These are phyloP conservation scores for Cylas formicarius DNA, from an alignment of 1,140 invertebrate species.

Conservation along the genomic window DNA sequence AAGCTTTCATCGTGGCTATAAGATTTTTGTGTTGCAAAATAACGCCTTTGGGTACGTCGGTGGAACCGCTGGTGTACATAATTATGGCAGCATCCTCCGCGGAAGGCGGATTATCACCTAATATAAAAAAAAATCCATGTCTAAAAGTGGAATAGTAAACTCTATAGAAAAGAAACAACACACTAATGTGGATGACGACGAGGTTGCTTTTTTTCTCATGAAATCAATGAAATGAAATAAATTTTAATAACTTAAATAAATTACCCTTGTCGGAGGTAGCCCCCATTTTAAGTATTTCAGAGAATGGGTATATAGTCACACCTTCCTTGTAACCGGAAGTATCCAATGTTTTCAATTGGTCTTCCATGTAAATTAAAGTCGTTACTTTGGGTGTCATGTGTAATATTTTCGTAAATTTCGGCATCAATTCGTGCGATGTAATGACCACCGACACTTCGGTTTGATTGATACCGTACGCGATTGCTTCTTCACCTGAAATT, in stretches of 20 bases:
- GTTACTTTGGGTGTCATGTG: conserved; percentile 60
- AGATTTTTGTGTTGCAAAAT: conserved; percentile 85
- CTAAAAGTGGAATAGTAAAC: no score
- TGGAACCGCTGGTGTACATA: conserved; percentile 94
- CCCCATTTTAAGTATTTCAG: conserved; percentile 46
- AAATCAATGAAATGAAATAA: background rate
- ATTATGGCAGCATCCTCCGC: conserved; percentile 79
- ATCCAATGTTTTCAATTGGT: conserved; percentile 65
- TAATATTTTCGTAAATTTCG: conserved; percentile 77
- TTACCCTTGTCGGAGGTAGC: conserved; percentile 33
- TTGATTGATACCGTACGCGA: conserved; percentile 91
- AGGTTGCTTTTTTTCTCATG: background rate
- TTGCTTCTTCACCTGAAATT: conserved; percentile 94
- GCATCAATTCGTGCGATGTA: conserved; percentile 77
- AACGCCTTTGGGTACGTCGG: conserved; percentile 82
- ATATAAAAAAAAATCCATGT: conserved; percentile 8
- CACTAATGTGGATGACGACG: background rate
- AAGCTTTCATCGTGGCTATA: conserved; percentile 78
- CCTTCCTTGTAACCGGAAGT: conserved; percentile 58
- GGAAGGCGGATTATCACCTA: conserved; percentile 53
- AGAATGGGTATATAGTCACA: conserved; percentile 57
- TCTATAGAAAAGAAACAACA: background rate
- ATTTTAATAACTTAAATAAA: background rate
- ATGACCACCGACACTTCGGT: conserved; percentile 87
- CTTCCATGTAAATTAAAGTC: conserved; percentile 82